These are phyloP conservation scores for Quadroppia sp. DNA, from an alignment of 2,888 invertebrate species.

Conservation along the genomic window DNA sequence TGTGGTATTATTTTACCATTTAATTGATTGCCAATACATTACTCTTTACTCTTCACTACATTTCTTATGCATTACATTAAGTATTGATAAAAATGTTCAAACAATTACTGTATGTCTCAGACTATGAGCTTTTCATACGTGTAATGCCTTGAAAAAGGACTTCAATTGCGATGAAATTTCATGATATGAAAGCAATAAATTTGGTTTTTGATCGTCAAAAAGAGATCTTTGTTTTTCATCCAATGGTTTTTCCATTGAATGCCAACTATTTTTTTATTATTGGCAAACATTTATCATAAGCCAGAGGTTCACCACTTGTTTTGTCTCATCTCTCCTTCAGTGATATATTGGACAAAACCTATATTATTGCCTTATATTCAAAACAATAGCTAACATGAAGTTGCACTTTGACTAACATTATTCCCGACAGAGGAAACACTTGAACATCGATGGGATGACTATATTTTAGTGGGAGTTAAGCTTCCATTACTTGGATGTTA, in stretches of 20 bases:
- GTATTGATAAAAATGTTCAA: no score
- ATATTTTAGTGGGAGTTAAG: conserved; percentile 20
- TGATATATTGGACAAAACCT: conserved; percentile 17
- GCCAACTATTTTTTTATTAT: not conserved
- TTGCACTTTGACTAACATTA: conserved; percentile 31
- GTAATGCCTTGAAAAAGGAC: no score
- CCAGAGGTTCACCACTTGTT: conserved; percentile 29
- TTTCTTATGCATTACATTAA: no score
- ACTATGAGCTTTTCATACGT: no score
- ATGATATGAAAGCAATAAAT: conserved; percentile 29
- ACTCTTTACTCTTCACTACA: no score
- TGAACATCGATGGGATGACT: conserved; percentile 13
- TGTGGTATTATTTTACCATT: no score
- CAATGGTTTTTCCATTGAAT: conserved; percentile 21
- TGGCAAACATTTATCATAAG: conserved; percentile 32
- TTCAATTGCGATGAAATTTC: not conserved
- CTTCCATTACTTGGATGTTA: conserved; percentile 21
- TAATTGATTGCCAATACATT: no score
- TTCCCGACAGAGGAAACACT: conserved; percentile 33
- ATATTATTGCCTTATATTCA: conserved; percentile 20
- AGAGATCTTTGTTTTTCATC: conserved; percentile 28
- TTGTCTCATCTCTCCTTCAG: not conserved
- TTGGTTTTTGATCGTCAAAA: not conserved
- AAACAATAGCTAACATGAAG: conserved; percentile 28
- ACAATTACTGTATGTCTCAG: no score